A percentile compares a stretch with the other conserved stretches of the same genome.
Conservation (phyloP, 2,113 vertebrate species). For the Eurypyga helias region DNA sequence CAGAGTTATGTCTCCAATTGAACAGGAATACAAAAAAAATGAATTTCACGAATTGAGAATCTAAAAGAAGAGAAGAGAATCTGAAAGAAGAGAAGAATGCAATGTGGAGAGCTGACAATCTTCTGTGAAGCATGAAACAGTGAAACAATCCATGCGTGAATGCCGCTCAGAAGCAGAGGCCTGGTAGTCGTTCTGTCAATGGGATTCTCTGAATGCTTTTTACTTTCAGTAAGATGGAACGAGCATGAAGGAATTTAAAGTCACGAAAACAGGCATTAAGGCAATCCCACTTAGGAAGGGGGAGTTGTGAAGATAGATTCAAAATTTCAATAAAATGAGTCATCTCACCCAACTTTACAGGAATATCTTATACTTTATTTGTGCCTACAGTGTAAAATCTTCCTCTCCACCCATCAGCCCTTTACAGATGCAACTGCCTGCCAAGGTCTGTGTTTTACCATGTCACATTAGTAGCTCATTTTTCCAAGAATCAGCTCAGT, state of each 20-base stretch:
- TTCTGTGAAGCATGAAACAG: not conserved
- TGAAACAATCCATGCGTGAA: not conserved
- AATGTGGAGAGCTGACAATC: not conserved
- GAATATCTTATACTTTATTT: not conserved
- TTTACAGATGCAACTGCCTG: not conserved
- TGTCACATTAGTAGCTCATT: not conserved
- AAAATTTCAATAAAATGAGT: slow-evolving; percentile 29
- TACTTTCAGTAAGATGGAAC: not conserved
- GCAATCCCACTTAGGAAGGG: not conserved
- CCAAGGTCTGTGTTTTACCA: not conserved
- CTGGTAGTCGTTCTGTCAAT: not conserved
- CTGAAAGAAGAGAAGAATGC: not conserved
- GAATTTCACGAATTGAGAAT: not conserved
- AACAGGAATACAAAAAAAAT: not conserved
- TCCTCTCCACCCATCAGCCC: not conserved
- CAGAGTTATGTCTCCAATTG: not conserved
- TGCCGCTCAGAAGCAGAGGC: not conserved
- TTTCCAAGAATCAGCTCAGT: not conserved
- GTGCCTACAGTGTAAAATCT: not conserved
- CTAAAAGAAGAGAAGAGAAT: not conserved
- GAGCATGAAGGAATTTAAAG: not conserved
- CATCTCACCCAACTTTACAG: not conserved
- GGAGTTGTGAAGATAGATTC: not conserved
- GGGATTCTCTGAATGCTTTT: not conserved
- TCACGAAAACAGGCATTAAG: not conserved